Conservation (phyloP, 2,113 vertebrate species). For the Agelaius tricolor region DNA sequence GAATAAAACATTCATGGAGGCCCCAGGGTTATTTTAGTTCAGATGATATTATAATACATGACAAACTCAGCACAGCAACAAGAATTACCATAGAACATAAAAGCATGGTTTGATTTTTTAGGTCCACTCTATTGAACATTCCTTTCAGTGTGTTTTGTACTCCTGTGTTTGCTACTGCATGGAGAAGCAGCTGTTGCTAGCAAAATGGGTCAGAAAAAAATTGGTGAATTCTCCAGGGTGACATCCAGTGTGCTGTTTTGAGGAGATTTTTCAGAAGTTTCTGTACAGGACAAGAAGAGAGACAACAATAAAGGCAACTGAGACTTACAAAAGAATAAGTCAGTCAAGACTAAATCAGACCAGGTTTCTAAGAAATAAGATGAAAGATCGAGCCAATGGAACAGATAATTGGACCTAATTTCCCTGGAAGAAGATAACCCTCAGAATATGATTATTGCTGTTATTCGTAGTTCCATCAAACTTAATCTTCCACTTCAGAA, state of each 20-base stretch:
- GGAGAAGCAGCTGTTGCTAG: background rate
- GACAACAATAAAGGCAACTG: background rate
- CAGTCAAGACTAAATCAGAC: background rate
- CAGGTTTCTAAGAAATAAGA: background rate
- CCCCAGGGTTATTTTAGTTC: background rate
- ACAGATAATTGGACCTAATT: background rate
- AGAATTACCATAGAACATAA: background rate
- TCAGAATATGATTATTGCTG: constrained; percentile 75
- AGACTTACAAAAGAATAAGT: background rate
- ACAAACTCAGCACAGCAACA: background rate
- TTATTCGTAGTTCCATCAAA: constrained; percentile 83
- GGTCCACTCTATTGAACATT: background rate
- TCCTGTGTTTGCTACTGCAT: background rate
- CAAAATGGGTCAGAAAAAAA: background rate
- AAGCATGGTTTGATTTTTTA: background rate
- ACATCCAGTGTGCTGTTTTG: background rate
- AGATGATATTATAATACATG: background rate
- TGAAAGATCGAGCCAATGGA: background rate
- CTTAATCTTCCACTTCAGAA: constrained; percentile 82
- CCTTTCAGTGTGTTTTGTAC: background rate
- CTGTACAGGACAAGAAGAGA: background rate
- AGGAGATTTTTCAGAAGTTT: background rate
- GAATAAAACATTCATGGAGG: background rate
- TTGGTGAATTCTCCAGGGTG: background rate
- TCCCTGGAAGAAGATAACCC: constrained; percentile 39